These are phyloP conservation scores for Macrotrachela quadricornifera DNA, from an alignment of 1,140 invertebrate species.

Conservation along the genomic window DNA sequence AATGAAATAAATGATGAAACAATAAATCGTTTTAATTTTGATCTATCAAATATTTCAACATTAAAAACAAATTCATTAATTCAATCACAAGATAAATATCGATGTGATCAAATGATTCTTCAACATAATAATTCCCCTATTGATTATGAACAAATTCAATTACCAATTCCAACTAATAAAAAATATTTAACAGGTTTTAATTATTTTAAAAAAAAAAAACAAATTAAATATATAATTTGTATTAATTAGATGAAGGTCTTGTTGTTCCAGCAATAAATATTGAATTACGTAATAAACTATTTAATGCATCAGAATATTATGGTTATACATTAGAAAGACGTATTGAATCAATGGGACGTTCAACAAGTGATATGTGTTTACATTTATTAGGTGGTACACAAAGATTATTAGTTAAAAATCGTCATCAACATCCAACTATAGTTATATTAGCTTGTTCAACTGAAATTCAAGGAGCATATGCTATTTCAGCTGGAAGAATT, in stretches of 20 bases:
- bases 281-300: slow-evolving; percentile 42
- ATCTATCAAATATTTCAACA: too few species aligned
- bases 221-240: background rate
- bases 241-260: slow-evolving; percentile 43
- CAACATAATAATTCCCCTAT: slow-evolving; percentile 36
- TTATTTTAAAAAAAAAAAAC: background rate
- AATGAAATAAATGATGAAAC: too few species aligned
- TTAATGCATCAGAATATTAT: slow-evolving; percentile 40
- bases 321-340: slow-evolving; percentile 46
- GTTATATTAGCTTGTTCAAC: slow-evolving; percentile 46
- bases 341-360: slow-evolving; percentile 50
- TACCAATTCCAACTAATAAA: slow-evolving; percentile 39
- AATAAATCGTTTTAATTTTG: too few species aligned
- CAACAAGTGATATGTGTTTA: slow-evolving; percentile 51
- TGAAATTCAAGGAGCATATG: slow-evolving; percentile 48
- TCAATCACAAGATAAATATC: slow-evolving; percentile 29
- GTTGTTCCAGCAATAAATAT: slow-evolving; percentile 51
- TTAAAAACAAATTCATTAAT: too few species aligned
- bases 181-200: slow-evolving; percentile 49
- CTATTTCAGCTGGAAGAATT: slow-evolving; percentile 46
- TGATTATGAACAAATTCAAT: slow-evolving; percentile 45
- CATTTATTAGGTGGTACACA: slow-evolving; percentile 46
- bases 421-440: slow-evolving; percentile 54
- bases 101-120: slow-evolving; percentile 65
- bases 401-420: slow-evolving; percentile 38